Evolutionary conservation across 2,888 invertebrate genomes (phyloP).

Genomic region (Chrysolina haemoptera): DNA sequence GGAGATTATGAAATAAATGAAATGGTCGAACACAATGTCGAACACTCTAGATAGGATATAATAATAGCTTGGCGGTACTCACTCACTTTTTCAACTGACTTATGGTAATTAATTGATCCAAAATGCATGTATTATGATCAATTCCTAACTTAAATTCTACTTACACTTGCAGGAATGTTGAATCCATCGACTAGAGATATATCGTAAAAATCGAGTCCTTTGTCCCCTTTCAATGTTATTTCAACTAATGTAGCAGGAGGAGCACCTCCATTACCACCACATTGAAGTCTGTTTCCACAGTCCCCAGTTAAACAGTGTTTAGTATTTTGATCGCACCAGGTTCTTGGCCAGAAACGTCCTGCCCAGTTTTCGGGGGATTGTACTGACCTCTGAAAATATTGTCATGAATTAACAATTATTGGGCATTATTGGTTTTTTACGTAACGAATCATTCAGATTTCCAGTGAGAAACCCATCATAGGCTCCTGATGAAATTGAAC

Average conservation of each 20-base stretch:
- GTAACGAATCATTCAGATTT: too few relatives aligned
- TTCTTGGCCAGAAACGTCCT: constrained; percentile 65
- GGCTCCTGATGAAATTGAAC: too few relatives aligned
- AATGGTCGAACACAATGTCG: too few relatives aligned
- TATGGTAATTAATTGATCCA: background rate
- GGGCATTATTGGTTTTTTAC: background rate
- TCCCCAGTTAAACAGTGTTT: constrained; percentile 61
- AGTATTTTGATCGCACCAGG: constrained; percentile 66
- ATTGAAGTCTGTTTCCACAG: constrained; percentile 59
- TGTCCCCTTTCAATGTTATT: constrained; percentile 65
- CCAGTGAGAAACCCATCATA: too few relatives aligned
- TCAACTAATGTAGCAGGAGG: constrained; percentile 68
- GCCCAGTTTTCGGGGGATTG: constrained; percentile 58
- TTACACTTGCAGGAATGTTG: constrained; percentile 65
- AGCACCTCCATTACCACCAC: constrained; percentile 67
- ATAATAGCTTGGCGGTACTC: too few relatives aligned
- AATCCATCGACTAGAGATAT: constrained; percentile 71
- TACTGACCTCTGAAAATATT: constrained; percentile 21
- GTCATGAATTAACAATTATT: background rate
- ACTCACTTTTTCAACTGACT: background rate
- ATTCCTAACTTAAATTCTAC: constrained; percentile 13
- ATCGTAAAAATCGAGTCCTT: constrained; percentile 69
- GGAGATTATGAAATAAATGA: too few relatives aligned
- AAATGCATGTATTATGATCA: too few relatives aligned
- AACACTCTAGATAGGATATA: too few relatives aligned